Percentiles rank a stretch among this genome's conserved stretches.
Conservation (phyloP, 2,113 vertebrate species). For the Malurus melanocephalus region DNA sequence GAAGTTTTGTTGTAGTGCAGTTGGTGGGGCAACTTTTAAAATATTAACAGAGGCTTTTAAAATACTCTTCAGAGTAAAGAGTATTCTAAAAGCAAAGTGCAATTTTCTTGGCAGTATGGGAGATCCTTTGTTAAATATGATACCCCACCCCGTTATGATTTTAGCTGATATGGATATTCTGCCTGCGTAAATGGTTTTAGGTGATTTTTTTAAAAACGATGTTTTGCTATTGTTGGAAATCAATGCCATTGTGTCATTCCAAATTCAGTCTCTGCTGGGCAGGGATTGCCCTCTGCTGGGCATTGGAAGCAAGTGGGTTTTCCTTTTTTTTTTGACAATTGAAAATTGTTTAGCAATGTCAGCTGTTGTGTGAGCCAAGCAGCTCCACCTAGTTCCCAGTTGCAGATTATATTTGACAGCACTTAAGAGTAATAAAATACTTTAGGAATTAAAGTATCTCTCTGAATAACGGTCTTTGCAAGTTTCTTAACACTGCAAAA, state of each 20-base stretch:
- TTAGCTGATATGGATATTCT: background rate
- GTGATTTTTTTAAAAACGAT: background rate
- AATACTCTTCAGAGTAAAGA: background rate
- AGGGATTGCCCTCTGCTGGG: slow-evolving; percentile 57
- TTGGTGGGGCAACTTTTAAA: background rate
- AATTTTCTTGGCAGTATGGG: background rate
- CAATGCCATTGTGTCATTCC: background rate
- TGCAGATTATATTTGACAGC: background rate
- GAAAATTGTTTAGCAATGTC: background rate
- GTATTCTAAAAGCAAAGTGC: background rate
- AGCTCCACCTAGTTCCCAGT: slow-evolving; percentile 3
- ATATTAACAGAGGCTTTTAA: background rate
- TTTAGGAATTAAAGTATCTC: background rate
- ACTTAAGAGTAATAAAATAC: background rate
- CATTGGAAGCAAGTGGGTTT: background rate
- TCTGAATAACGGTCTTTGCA: background rate
- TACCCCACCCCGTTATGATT: background rate
- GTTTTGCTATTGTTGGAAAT: background rate
- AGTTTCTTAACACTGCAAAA: background rate
- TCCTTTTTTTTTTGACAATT: background rate
- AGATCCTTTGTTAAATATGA: background rate
- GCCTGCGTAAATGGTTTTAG: background rate
- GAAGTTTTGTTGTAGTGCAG: background rate
- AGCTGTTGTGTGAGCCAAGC: background rate
- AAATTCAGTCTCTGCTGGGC: background rate